These are phyloP conservation scores for Melanerpes aurifrons DNA, from an alignment of 2,113 vertebrate genomes.

Conservation along the genomic window DNA sequence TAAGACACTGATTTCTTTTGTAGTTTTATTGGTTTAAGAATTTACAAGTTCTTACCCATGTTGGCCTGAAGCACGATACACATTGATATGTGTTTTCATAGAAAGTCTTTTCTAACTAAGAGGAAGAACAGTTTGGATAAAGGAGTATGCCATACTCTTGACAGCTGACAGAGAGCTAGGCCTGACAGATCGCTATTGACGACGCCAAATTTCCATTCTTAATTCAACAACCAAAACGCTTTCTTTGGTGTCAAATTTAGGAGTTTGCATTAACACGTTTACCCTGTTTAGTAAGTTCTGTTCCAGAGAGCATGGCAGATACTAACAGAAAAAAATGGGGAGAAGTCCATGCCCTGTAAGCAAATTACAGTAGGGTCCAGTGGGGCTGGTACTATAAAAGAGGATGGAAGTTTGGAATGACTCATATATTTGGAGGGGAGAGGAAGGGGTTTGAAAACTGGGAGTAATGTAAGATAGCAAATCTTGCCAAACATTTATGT, in stretches of 20 bases:
- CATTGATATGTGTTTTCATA: not conserved
- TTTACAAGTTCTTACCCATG: not conserved
- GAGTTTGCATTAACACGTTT: not conserved
- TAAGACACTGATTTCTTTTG: not conserved
- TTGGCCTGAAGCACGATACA: not conserved
- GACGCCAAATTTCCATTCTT: not conserved
- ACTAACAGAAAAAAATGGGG: conserved; percentile 16
- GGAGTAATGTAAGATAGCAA: conserved; percentile 43
- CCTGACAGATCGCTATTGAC: not conserved
- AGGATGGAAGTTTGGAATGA: conserved; percentile 59
- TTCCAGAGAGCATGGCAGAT: not conserved
- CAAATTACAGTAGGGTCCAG: conserved; percentile 37
- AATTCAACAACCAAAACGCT: not conserved
- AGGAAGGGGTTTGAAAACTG: conserved; percentile 22
- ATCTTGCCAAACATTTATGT: conserved; percentile 69
- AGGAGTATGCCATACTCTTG: not conserved
- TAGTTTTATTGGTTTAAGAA: not conserved
- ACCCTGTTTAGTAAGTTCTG: not conserved
- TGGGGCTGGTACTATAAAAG: conserved; percentile 9
- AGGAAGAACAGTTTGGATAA: not conserved
- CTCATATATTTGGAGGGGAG: conserved; percentile 43
- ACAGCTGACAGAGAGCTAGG: not conserved
- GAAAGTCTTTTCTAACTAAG: not conserved
- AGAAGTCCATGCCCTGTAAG: conserved; percentile 34
- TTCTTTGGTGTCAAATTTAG: not conserved